These are phyloP conservation scores for Amblyopsis rosae DNA, from an alignment of 2,113 vertebrate genomes.

Conservation along the genomic window DNA sequence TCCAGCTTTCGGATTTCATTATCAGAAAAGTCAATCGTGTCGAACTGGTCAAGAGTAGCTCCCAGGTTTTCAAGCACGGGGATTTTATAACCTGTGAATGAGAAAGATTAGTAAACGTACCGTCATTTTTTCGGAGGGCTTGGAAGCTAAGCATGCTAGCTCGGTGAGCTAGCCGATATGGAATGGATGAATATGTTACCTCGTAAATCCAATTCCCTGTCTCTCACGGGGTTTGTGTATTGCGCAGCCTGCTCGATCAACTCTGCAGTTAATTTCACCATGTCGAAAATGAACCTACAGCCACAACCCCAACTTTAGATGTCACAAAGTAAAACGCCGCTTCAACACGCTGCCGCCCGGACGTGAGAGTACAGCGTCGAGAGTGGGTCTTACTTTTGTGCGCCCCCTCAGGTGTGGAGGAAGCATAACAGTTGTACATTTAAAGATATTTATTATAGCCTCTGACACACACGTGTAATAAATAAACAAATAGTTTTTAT, in stretches of 20 bases:
- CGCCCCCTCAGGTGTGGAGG: not conserved
- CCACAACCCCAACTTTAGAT: not conserved
- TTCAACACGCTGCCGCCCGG: constrained; percentile 25
- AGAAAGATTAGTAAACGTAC: not conserved
- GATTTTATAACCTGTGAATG: constrained; percentile 87
- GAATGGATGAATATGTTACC: constrained; percentile 68
- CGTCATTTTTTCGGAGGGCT: not conserved
- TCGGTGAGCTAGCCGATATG: no score
- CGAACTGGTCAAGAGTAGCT: constrained; percentile 95
- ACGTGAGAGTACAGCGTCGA: constrained; percentile 4
- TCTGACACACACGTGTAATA: no score
- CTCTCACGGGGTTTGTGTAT: constrained; percentile 91
- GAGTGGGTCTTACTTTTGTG: not conserved
- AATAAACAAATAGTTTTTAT: no score
- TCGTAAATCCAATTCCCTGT: constrained; percentile 89
- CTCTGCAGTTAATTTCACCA: constrained; percentile 94
- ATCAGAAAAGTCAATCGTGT: constrained; percentile 96
- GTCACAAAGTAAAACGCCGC: not conserved
- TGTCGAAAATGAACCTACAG: constrained; percentile 47
- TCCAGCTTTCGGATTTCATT: constrained; percentile 95
- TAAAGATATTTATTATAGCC: not conserved
- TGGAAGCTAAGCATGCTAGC: no score
- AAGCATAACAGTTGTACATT: constrained; percentile 2
- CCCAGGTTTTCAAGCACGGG: constrained; percentile 96
- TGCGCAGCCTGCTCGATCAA: constrained; percentile 94